Evolutionary conservation across 1,140 invertebrate species (phyloP), one percentile per base, ranked within the genome.

Genomic region (Drosophila ananassae): DNA sequence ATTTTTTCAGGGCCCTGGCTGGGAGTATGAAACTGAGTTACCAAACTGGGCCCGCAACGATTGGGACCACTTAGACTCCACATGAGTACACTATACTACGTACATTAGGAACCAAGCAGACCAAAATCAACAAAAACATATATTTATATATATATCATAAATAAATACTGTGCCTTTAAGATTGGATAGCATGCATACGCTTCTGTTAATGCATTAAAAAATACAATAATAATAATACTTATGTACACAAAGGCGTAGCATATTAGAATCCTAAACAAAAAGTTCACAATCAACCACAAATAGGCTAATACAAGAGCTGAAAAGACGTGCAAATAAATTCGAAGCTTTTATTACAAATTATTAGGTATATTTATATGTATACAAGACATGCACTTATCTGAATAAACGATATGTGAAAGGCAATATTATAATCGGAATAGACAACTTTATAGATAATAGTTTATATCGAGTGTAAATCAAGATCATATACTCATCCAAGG

Each of bases 1-100:
- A 24, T 2, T 4, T 61, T 92, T 92, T 8, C 90, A 96, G 95
- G 97, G 97, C 55, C 96, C 96, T 44, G 97, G 96, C 37, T 98
- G 97, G 97, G 95, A 96, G 87, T 98, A 97, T 92, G 95, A 97
- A 91, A 98, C 97, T 3, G 95, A 96, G 77, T 92, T 98, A 62
- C 97, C 97, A 2, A 95, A 95, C 34, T 98, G 97, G 97, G 97
- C 97, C 10, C 93, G 93, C 75, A 94, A 95, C 22, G 96, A 98
- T 61, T 98, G 97, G 96, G 93, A 93, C 34, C 95, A 82, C 39
- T 64, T 51, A 41, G 46, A 54, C 24, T 59, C 80, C 3, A 59
- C n/a, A 69, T 84, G 48, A 77, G 77, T 41, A 64, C 59, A 77
- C 13, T 37, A 48, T 17, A 28, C 21, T 17, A 21, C 41, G 39